Evolutionary conservation across 2,888 invertebrate genomes (phyloP), one percentile per base, ranked within the genome.

Genomic region (Diaprepes abbreviatus): DNA sequence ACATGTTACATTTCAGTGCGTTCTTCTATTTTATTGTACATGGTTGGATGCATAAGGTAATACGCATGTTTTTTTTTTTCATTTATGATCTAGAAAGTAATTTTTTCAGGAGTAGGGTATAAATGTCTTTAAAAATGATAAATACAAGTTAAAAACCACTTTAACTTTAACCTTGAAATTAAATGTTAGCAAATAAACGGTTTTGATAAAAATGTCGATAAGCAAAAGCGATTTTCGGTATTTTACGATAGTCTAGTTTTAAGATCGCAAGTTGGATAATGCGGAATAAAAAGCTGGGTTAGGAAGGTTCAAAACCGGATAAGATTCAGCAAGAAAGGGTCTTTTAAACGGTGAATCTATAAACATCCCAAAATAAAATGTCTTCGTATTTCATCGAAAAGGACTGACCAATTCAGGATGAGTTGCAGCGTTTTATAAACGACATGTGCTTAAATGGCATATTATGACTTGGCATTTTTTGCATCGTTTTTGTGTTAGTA

Each of bases 151-250:
- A 33, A 35, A 33, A 28, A 55, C 40, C 14, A 55, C 19, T 9
- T 52, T 36, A 9, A 19, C 12, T 63, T 55, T 21, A 21, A 65
- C 12, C 45, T 43, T 31, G 45, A 21, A n/a, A 2, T 7, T 19
- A 45, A 19, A 17, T 1, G 40, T 17, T 45, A 9, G 4, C 19
- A 19, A 45, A 21, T 45, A 45, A 45, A 21, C 10, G 45, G 21
- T 45, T 65, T 65, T 65, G 55, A 65, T 65, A 55, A 45, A 55
- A 45, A 55, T 33, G 45, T 21, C 45, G 55, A 65, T 65, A 65
- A 65, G 64, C 17, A 43, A 14, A 36, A 65, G 35, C 19, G 55
- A 33, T 64, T 38, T 54, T 16, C 16, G 60, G 50, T 52, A 24
- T 40, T 63, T 38, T 63, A 36, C 52, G 63, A 50, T 63, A 48